Evolutionary conservation across 1,140 invertebrate species (phyloP).

Genomic region (Meteorus sp.): DNA sequence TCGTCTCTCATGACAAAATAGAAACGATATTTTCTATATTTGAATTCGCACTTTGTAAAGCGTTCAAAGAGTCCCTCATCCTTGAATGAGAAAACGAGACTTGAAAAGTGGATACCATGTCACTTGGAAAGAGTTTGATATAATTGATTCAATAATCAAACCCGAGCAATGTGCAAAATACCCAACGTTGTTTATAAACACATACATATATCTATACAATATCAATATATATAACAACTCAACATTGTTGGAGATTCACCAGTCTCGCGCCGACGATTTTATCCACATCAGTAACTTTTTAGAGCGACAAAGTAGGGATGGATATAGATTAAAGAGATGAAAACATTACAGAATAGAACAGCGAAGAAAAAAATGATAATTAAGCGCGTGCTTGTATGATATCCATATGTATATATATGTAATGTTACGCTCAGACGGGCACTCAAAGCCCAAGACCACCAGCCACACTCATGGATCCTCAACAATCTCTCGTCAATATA

Average conservation of each 20-base stretch:
- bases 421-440: slow-evolving; percentile 27
- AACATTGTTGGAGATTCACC: neutral
- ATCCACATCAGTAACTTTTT: slow-evolving; percentile 46
- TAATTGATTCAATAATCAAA: no score
- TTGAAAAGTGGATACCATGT: neutral
- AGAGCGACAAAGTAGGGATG: slow-evolving; percentile 33
- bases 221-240: no score
- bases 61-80: neutral
- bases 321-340: slow-evolving; percentile 12
- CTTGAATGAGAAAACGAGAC: slow-evolving; percentile 5
- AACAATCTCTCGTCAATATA: neutral
- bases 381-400: slow-evolving; percentile 18
- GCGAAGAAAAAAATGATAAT: slow-evolving; percentile 27
- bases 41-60: neutral
- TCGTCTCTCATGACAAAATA: neutral
- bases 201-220: no score
- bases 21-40: neutral
- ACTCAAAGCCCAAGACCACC: slow-evolving; percentile 12
- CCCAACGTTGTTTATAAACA: no score
- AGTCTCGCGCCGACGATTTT: slow-evolving; percentile 7
- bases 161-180: no score
- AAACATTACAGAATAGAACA: neutral
- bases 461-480: neutral
- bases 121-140: no score
- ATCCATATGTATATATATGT: no score